Percentiles rank a stretch among this genome's conserved stretches.
Evolutionary conservation across 2,888 invertebrate genomes (phyloP).

Genomic region (Synanthedon vespiformis): DNA sequence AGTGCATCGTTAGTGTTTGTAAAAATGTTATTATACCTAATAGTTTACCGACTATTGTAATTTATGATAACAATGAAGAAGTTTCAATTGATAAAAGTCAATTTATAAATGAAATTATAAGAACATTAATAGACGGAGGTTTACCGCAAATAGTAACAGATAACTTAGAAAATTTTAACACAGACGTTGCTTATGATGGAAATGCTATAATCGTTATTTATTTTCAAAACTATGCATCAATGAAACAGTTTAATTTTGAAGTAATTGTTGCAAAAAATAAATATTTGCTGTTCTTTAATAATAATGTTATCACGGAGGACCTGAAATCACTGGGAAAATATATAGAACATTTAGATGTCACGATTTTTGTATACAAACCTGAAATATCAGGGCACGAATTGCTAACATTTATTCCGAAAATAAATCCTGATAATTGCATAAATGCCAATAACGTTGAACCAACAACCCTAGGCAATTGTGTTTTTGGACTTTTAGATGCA

Average conservation of each 20-base stretch:
- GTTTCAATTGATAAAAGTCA: neutral
- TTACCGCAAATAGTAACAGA: neutral
- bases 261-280: conserved; percentile 14
- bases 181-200: conserved; percentile 3
- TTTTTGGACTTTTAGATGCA: conserved; percentile 16
- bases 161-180: neutral
- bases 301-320: neutral
- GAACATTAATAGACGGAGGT: conserved; percentile 1
- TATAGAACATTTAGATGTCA: too few species aligned
- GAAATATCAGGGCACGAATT: conserved; percentile 14
- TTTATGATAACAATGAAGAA: neutral
- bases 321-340: too few species aligned
- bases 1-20: neutral
- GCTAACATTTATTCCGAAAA: conserved; percentile 22
- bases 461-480: conserved; percentile 23
- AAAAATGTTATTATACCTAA: neutral
- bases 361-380: too few species aligned
- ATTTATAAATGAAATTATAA: neutral
- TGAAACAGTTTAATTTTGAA: conserved; percentile 10
- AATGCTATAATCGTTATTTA: conserved; percentile 15
- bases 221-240: conserved; percentile 14
- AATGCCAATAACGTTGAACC: conserved; percentile 10
- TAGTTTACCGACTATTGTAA: conserved; percentile 3
- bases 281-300: conserved; percentile 22
- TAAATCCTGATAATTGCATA: conserved; percentile 25